Percentiles rank a stretch among this genome's conserved stretches.
These are phyloP conservation scores for Hyles vespertilio DNA, from an alignment of 1,140 invertebrate genomes.

Conservation along the genomic window DNA sequence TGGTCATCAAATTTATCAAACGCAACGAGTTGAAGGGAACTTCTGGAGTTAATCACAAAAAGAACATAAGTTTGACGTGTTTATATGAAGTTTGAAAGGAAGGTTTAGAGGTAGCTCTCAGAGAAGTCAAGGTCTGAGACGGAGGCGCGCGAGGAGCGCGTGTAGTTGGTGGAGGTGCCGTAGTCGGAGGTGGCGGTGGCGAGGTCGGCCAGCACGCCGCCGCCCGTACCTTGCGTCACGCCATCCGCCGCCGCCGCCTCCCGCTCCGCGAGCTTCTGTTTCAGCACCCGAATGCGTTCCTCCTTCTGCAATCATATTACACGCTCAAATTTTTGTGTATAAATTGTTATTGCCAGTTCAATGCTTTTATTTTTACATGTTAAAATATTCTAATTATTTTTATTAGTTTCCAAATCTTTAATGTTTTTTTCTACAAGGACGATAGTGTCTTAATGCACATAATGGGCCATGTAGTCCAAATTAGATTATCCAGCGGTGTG, in stretches of 20 bases:
- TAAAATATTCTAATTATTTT: no score
- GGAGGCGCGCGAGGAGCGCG: constrained; percentile 85
- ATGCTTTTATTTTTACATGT: no score
- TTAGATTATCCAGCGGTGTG: no score
- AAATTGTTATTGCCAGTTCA: no score
- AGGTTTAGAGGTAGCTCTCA: constrained; percentile 87
- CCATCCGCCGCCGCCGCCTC: constrained; percentile 77
- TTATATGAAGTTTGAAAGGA: background rate
- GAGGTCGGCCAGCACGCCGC: constrained; percentile 80
- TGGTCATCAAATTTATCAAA: no score
- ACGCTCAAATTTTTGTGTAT: background rate
- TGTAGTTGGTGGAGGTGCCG: constrained; percentile 80
- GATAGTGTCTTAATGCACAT: no score
- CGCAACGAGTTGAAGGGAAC: background rate
- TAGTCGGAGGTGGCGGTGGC: constrained; percentile 86
- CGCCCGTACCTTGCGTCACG: constrained; percentile 63
- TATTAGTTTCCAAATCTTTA: no score
- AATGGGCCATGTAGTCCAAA: no score
- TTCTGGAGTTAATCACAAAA: background rate
- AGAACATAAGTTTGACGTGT: background rate
- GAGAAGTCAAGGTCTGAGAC: constrained; percentile 91
- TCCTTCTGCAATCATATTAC: constrained; percentile 84
- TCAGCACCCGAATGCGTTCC: constrained; percentile 88
- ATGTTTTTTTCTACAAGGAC: no score
- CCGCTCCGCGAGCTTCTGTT: constrained; percentile 86